Conservation (phyloP, 2,797 vertebrate species). For the Phalanger gymnotis region DNA sequence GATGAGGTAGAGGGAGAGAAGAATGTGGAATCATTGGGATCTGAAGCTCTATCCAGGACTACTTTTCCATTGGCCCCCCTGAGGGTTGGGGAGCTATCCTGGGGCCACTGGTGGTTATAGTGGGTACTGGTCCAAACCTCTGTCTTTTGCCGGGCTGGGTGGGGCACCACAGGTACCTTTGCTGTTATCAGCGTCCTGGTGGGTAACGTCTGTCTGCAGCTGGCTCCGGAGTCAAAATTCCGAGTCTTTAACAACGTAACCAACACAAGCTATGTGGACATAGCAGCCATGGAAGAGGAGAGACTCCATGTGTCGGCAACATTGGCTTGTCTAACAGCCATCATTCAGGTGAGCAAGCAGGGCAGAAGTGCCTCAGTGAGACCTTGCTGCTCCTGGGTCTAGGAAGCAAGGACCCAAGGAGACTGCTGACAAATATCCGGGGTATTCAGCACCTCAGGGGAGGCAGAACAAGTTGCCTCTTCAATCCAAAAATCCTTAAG, state of each 20-base stretch:
- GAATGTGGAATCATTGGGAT: not conserved
- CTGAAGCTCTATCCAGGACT: not conserved
- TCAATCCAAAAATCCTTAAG: not conserved
- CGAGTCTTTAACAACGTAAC: constrained; percentile 87
- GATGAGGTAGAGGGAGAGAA: not conserved
- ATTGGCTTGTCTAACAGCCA: constrained; percentile 91
- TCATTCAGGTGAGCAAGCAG: constrained; percentile 89
- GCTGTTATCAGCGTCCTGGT: constrained; percentile 96
- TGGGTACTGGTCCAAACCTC: constrained; percentile 45
- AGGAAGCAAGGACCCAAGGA: not conserved
- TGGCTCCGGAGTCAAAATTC: constrained; percentile 91
- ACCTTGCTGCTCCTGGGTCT: constrained; percentile 53
- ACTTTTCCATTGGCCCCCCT: not conserved
- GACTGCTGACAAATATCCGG: not conserved
- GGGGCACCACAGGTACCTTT: constrained; percentile 89
- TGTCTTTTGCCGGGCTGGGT: constrained; percentile 68
- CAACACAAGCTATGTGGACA: constrained; percentile 87
- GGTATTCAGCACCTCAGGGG: not conserved
- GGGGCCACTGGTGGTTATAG: constrained; percentile 19
- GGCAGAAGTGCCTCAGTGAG: constrained; percentile 55
- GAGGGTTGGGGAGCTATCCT: not conserved
- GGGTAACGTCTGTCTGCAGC: constrained; percentile 90
- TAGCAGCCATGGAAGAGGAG: constrained; percentile 86
- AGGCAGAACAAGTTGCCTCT: not conserved
- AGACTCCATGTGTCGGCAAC: constrained; percentile 92